Conservation (phyloP, 2,888 invertebrate species). For the Eupithecia centaureata region DNA sequence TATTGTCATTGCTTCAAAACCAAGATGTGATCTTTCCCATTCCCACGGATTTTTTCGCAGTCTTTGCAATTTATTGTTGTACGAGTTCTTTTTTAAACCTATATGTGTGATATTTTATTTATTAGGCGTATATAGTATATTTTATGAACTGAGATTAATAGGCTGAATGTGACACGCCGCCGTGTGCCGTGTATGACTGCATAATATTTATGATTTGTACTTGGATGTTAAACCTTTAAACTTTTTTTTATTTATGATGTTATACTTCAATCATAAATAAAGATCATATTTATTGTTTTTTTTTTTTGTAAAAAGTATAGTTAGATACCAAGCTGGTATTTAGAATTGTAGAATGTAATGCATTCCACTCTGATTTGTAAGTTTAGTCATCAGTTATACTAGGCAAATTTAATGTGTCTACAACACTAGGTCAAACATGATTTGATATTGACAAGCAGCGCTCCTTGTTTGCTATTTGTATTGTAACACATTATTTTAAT, state of each 20-base stretch:
- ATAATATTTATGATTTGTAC: neutral
- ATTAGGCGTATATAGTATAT: conserved; percentile 3
- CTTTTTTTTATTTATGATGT: neutral
- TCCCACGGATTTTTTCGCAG: neutral
- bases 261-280: neutral
- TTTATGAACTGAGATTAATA: conserved; percentile 28
- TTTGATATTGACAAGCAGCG: neutral
- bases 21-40: neutral
- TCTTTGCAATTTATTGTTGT: neutral
- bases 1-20: neutral
- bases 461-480: neutral
- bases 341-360: neutral
- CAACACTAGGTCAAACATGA: neutral
- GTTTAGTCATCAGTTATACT: neutral
- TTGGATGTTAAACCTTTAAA: neutral
- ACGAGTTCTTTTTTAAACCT: neutral
- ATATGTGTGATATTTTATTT: neutral
- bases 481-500: neutral
- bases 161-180: conserved; percentile 28
- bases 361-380: neutral
- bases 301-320: too few species aligned
- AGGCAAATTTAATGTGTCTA: neutral
- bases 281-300: neutral
- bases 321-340: too few species aligned
- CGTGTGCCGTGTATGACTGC: neutral